These are phyloP conservation scores for Hemibagrus guttatus DNA, from an alignment of 2,797 vertebrate genomes.

Conservation along the genomic window DNA sequence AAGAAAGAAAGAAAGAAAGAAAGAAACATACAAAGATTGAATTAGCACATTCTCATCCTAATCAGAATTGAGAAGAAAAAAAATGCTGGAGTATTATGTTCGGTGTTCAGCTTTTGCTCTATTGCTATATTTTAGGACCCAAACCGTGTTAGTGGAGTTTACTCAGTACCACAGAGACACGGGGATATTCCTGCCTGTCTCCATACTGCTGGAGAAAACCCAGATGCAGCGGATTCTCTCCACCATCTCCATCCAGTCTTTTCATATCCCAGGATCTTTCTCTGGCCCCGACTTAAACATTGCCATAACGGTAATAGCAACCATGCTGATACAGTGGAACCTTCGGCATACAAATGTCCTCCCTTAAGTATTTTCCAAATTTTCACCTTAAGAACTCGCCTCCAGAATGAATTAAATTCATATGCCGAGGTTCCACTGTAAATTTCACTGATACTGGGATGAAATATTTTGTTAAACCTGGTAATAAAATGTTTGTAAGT, in stretches of 20 bases:
- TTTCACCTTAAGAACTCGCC: too few species aligned
- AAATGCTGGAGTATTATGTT: not conserved
- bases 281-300: conserved; percentile 67
- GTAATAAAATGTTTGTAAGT: not conserved
- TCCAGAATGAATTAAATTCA: too few species aligned
- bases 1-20: too few species aligned
- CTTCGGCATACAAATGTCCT: too few species aligned
- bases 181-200: conserved; percentile 70
- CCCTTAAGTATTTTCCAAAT: too few species aligned
- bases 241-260: conserved; percentile 66
- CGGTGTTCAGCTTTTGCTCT: not conserved
- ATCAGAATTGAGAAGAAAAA: not conserved
- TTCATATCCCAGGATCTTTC: conserved; percentile 64
- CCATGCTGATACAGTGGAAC: not conserved
- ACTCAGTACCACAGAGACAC: conserved; percentile 76
- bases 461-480: not conserved
- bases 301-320: conserved; percentile 67
- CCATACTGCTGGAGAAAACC: conserved; percentile 62
- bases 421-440: too few species aligned
- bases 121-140: conserved; percentile 60
- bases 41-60: too few species aligned
- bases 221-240: conserved; percentile 43
- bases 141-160: conserved; percentile 71
- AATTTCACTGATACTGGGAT: too few species aligned
- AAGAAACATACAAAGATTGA: too few species aligned